Conservation (phyloP, 2,113 vertebrate species). For the Dissostichus mawsoni region DNA sequence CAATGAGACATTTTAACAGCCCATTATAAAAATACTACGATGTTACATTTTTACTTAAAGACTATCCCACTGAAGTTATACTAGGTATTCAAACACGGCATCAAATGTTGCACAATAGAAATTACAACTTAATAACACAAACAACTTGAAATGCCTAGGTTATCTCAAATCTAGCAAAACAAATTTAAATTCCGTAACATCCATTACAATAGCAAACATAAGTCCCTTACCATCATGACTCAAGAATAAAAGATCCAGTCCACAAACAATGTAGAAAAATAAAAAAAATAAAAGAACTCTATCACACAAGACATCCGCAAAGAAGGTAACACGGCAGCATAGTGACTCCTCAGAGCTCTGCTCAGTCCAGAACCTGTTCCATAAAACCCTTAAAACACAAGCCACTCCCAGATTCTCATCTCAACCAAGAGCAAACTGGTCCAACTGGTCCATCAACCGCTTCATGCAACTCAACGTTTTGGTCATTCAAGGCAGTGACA, state of each 20-base stretch:
- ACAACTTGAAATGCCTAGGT: background rate
- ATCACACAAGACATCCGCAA: background rate
- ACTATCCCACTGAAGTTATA: background rate
- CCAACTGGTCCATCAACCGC: conserved; percentile 17
- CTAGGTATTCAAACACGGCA: background rate
- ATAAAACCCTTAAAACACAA: conserved; percentile 60
- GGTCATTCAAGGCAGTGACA: conserved; percentile 34
- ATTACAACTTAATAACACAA: background rate
- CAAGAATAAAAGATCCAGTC: conserved; percentile 12
- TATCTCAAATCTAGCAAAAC: background rate
- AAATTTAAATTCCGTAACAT: background rate
- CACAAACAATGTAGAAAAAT: conserved; percentile 14
- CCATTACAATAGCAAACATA: background rate
- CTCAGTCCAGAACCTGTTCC: conserved; percentile 70
- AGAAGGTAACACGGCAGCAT: conserved; percentile 25
- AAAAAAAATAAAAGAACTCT: background rate
- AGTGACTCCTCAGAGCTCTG: conserved; percentile 46
- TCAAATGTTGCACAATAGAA: background rate
- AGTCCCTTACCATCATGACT: conserved; percentile 69
- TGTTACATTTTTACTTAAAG: background rate
- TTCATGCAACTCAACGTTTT: conserved; percentile 21
- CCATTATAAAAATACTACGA: background rate
- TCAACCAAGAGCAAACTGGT: conserved; percentile 60
- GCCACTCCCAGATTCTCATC: conserved; percentile 65
- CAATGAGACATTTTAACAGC: background rate